Percentiles rank a stretch among this genome's conserved stretches.
phyloP scores from a whole-genome alignment of 2,113 vertebrate genomes.

The Scalopus aquaticus region DNA sequence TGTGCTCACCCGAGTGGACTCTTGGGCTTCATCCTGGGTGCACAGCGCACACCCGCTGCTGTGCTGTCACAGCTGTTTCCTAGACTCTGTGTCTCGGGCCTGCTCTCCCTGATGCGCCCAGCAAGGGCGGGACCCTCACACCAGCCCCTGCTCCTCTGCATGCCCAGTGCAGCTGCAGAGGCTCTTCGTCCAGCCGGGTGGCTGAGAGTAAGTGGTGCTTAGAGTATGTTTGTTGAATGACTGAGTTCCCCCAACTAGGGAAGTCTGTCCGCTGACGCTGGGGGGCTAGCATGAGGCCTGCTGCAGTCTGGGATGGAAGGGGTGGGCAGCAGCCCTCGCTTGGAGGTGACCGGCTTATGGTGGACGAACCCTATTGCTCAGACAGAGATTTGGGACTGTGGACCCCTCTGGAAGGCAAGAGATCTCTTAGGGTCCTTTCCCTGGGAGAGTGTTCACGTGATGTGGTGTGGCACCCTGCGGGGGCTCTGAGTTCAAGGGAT shows the following conservation, averaged over 20 bases:
- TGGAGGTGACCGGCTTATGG: background rate
- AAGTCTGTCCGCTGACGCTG: background rate
- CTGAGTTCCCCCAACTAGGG: background rate
- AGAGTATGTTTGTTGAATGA: background rate
- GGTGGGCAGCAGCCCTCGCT: background rate
- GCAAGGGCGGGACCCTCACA: background rate
- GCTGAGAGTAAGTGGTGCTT: background rate
- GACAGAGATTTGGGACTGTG: background rate
- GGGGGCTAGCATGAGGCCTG: background rate
- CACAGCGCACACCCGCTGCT: rapidly evolving
- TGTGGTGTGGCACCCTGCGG: rapidly evolving
- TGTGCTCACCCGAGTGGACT: background rate
- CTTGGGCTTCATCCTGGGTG: background rate
- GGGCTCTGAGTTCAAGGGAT: background rate
- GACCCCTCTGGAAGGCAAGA: background rate
- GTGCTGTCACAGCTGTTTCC: background rate
- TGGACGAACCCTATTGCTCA: no score
- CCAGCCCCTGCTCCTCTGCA: rapidly evolving
- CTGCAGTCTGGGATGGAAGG: background rate
- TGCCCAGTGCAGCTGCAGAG: rapidly evolving
- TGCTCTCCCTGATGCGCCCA: background rate
- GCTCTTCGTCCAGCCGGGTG: background rate
- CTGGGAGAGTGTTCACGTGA: background rate
- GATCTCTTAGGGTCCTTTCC: background rate
- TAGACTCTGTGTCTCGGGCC: background rate